Percentiles rank a stretch among this genome's conserved stretches.
Conservation (phyloP, 2,113 vertebrate genomes). For the Dendrocopos noguchii region DNA sequence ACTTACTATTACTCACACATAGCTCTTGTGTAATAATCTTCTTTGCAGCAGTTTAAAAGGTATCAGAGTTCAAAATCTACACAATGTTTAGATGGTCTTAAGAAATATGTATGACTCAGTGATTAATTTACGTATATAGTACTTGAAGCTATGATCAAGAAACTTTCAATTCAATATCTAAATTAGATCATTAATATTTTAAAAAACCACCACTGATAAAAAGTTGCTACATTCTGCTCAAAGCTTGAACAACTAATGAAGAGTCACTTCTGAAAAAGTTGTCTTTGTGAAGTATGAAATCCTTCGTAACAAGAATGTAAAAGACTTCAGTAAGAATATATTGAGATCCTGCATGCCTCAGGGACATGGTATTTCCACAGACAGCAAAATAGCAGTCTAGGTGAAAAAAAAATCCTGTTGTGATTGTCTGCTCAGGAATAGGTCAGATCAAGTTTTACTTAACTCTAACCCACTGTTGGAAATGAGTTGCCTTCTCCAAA, state of each 20-base stretch:
- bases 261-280: not conserved
- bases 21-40: not conserved
- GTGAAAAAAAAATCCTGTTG: not conserved
- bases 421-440: not conserved
- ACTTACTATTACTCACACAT: not conserved
- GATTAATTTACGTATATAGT: not conserved
- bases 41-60: not conserved
- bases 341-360: not conserved
- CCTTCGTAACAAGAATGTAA: not conserved
- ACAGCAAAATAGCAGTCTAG: not conserved
- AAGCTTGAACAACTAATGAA: not conserved
- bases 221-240: not conserved
- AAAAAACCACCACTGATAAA: not conserved
- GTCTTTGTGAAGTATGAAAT: not conserved
- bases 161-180: not conserved
- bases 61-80: not conserved
- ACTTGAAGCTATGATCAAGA: not conserved
- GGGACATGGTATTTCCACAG: not conserved
- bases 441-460: not conserved
- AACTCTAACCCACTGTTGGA: not conserved
- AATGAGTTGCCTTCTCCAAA: not conserved
- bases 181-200: not conserved
- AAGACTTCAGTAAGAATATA: not conserved
- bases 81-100: not conserved
- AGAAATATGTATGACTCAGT: not conserved